Evolutionary conservation across 2,797 vertebrate species (phyloP), one percentile per base, ranked within the genome.

Genomic region (Acrocephalus scirpaceus): DNA sequence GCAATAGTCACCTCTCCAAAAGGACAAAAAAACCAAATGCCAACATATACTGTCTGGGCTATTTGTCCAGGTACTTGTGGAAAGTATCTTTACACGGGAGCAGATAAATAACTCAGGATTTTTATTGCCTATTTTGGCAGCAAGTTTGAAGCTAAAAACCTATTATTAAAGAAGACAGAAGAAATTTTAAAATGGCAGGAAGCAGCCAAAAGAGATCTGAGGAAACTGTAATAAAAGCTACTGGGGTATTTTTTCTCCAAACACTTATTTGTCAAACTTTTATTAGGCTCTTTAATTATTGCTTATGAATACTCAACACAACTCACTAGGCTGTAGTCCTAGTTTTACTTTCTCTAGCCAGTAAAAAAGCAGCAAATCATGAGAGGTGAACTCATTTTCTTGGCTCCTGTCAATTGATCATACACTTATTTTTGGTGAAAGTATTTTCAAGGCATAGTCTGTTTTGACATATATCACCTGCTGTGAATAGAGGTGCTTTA

Each of bases 121-220:
- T 89, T 96, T 93, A 94, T 97, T 93, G 80, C 42, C 80, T 91
- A 90, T 95, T 97, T 93, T 95, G 93, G 60, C 83, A 95, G 76
- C 22, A 95, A 40, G 58, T 86, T 62, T 81, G 61, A 92, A 85
- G 50, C 27, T 91, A 94, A 90, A 96, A 87, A 25, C 25, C 58
- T 76, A 60, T 44, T 93, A 60, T 86, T 93, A 91, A 93, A 92
- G 82, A 83, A 85, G n/a, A 44, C 11, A 60, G 21, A 8, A 88
- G 50, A 95, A 96, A 97, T 82, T 78, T 65, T 20, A 93, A 91
- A 95, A 94, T 92, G 22, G 53, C 21, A 70, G 47, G 67, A 95
- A 96, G 36, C 81, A 77, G 27, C 15, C 58, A 57, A 36, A 47
- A 36, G 32, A 80, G 73, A 48, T 82, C 84, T 53, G 44, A 76